Conservation (phyloP, 2,888 invertebrate species). For the Gymnosoma rotundatum region DNA sequence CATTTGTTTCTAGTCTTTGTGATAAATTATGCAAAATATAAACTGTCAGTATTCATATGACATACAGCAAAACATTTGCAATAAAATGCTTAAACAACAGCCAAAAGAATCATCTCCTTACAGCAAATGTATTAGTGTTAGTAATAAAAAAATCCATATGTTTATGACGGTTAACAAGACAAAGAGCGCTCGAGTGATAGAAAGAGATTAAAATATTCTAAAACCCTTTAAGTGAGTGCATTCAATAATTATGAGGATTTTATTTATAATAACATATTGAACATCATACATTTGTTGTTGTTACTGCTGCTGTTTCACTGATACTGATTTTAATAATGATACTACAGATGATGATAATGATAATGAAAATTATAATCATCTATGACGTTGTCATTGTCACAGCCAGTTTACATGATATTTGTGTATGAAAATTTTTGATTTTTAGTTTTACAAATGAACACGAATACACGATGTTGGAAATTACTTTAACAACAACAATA, state of each 20-base stretch:
- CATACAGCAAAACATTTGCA: background rate
- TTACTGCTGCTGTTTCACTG: background rate
- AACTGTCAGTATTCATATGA: constrained; percentile 33
- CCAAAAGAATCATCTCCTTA: constrained; percentile 15
- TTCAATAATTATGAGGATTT: constrained; percentile 47
- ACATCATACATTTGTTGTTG: constrained; percentile 2
- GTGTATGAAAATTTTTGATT: constrained; percentile 50
- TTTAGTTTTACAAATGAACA: constrained; percentile 45
- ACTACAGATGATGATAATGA: constrained; percentile 31
- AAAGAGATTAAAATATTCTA: constrained; percentile 58
- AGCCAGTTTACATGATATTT: constrained; percentile 13
- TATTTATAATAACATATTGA: constrained; percentile 9
- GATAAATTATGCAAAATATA: constrained; percentile 46
- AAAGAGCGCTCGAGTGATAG: constrained; percentile 5
- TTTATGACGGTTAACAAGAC: constrained; percentile 14
- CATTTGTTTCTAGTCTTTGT: background rate
- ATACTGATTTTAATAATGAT: background rate
- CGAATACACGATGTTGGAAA: constrained; percentile 14
- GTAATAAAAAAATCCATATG: constrained; percentile 1
- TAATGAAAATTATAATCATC: constrained; percentile 64
- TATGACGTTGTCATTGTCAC: constrained; percentile 63
- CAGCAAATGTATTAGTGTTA: background rate
- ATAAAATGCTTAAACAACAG: constrained; percentile 1
- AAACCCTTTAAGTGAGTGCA: constrained; percentile 51
- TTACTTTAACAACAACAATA: constrained; percentile 30